phyloP scores from a whole-genome alignment of 2,888 invertebrate species.

The Chymomyza amoena region DNA sequence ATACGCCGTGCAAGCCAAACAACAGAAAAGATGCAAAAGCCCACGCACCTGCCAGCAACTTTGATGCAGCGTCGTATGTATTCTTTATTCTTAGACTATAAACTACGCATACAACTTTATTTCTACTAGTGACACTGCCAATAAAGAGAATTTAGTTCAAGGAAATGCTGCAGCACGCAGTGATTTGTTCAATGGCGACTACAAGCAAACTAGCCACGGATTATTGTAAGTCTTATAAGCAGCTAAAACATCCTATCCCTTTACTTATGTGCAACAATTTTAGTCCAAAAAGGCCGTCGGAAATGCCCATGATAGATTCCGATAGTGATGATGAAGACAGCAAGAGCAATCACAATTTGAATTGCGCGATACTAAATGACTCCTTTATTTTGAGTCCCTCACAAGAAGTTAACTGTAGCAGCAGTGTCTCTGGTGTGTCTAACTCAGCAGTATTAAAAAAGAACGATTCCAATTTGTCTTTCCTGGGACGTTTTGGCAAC shows the following conservation, averaged over 20 bases:
- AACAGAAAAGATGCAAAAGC: constrained; percentile 20
- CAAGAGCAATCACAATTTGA: constrained; percentile 70
- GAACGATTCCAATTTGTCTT: constrained; percentile 60
- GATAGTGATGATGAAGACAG: constrained; percentile 74
- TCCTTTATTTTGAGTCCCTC: constrained; percentile 75
- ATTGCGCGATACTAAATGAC: constrained; percentile 77
- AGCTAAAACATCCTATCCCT: neutral
- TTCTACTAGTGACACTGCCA: constrained; percentile 20
- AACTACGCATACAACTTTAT: neutral
- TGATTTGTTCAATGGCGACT: neutral
- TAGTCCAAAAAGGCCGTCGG: constrained; percentile 75
- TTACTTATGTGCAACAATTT: neutral
- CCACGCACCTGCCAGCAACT: constrained; percentile 1
- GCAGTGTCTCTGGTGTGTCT: constrained; percentile 26
- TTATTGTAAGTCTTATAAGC: constrained; percentile 50
- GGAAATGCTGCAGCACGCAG: neutral
- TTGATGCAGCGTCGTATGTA: neutral
- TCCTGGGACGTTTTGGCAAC: constrained; percentile 65
- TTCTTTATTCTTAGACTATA: neutral
- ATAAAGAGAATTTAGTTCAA: constrained; percentile 54
- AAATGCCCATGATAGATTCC: constrained; percentile 73
- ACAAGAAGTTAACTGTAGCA: constrained; percentile 46
- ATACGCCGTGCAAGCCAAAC: constrained; percentile 59
- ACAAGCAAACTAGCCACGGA: constrained; percentile 1
- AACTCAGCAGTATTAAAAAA: constrained; percentile 26